phyloP scores from a whole-genome alignment of 1,140 invertebrate species.

The Cheumatopsyche charites region DNA sequence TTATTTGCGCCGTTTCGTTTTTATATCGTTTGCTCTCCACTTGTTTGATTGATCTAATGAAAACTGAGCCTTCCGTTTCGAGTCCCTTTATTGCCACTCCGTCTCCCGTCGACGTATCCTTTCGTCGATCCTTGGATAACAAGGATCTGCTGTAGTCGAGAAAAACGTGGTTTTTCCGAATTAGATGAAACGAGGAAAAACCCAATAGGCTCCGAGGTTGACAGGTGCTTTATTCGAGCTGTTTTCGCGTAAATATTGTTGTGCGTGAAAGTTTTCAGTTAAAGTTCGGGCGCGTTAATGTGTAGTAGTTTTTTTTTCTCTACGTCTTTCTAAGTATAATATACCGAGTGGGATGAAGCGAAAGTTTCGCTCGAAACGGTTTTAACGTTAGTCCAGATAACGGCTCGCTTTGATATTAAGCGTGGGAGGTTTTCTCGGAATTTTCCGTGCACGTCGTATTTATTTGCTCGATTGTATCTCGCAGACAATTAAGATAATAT shows the following conservation, averaged over 20 bases:
- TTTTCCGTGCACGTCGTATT: not conserved
- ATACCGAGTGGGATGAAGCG: conserved; percentile 13
- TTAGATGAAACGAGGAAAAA: not conserved
- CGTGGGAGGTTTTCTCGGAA: not conserved
- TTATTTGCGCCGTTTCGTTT: not conserved
- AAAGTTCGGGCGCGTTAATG: not conserved
- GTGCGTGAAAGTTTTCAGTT: conserved; percentile 5
- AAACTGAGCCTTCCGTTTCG: conserved; percentile 3
- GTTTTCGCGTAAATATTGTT: not conserved
- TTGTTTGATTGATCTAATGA: conserved; percentile 20
- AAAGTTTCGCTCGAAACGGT: conserved; percentile 28
- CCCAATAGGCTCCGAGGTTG: not conserved
- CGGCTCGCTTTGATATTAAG: not conserved
- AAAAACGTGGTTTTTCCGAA: not conserved
- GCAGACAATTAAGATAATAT: conserved; percentile 23
- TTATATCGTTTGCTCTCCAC: not conserved
- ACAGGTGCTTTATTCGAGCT: not conserved
- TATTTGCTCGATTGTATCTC: conserved; percentile 8
- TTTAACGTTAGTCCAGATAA: conserved; percentile 29
- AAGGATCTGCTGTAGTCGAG: not conserved
- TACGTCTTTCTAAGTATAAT: no score
- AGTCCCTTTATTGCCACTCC: conserved; percentile 15
- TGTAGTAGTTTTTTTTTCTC: conserved; percentile 1
- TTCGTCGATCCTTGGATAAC: not conserved
- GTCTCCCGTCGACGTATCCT: not conserved